phyloP scores from a whole-genome alignment of 2,888 invertebrate species.

The Pegoplata infirma region DNA sequence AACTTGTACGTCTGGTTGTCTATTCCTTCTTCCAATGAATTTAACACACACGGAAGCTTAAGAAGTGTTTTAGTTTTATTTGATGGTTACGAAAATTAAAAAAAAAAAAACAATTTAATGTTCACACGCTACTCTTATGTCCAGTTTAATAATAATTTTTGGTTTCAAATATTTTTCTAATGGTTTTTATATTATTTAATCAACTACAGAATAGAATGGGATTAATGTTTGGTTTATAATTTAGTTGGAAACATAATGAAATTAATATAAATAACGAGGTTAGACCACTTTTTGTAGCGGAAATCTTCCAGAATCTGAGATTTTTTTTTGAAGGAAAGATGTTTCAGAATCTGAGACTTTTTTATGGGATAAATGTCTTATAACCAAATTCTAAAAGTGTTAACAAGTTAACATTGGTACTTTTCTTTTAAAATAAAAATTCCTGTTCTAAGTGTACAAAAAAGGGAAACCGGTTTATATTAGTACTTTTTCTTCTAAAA shows the following conservation, averaged over 20 bases:
- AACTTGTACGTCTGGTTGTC: neutral
- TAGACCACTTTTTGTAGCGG: too few species aligned
- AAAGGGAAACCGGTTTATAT: too few species aligned
- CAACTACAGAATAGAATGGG: neutral
- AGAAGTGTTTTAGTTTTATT: slow-evolving; percentile 43
- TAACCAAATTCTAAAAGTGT: too few species aligned
- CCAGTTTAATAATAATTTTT: slow-evolving; percentile 43
- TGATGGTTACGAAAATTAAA: slow-evolving; percentile 25
- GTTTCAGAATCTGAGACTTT: too few species aligned
- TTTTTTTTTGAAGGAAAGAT: too few species aligned
- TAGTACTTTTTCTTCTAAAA: too few species aligned
- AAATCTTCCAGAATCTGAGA: too few species aligned
- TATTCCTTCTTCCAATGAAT: slow-evolving; percentile 49
- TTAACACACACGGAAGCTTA: slow-evolving; percentile 52
- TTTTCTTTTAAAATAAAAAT: too few species aligned
- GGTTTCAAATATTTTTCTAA: slow-evolving; percentile 46
- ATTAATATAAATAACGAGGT: too few species aligned
- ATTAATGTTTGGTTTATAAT: neutral
- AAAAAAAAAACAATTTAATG: slow-evolving; percentile 38
- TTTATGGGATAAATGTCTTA: too few species aligned
- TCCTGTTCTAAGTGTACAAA: too few species aligned
- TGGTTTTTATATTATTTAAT: slow-evolving; percentile 19
- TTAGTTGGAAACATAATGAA: neutral
- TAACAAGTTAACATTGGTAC: too few species aligned
- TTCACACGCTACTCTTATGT: slow-evolving; percentile 60